Conservation (phyloP, 1,140 invertebrate genomes). For the Halictus rubicundus region DNA sequence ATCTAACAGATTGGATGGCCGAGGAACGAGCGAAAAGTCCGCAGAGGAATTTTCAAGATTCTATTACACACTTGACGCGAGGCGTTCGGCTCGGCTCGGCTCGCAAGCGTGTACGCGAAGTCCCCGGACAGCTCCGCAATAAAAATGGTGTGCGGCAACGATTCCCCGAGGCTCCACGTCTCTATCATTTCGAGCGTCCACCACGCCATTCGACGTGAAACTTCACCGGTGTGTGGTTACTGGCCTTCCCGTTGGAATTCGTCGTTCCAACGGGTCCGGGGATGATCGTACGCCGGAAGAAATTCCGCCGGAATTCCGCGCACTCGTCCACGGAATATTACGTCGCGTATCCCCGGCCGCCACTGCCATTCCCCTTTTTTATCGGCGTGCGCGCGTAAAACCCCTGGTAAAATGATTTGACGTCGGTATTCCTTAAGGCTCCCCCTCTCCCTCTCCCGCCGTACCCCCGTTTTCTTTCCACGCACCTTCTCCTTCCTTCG, state of each 20-base stretch:
- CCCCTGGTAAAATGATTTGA: conserved; percentile 27
- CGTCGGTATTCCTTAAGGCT: background rate
- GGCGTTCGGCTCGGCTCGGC: background rate
- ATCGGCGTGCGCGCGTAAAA: conserved; percentile 18
- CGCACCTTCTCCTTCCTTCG: background rate
- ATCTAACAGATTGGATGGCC: background rate
- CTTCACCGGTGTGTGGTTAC: background rate
- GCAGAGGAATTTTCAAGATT: conserved; percentile 11
- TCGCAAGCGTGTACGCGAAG: background rate
- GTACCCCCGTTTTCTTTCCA: background rate
- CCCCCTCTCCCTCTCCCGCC: background rate
- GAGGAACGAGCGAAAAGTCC: background rate
- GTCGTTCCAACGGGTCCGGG: background rate
- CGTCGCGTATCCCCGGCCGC: background rate
- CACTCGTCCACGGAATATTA: conserved; percentile 32
- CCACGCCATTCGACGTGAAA: background rate
- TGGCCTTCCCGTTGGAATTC: conserved; percentile 7
- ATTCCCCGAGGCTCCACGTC: conserved; percentile 27
- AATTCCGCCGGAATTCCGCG: conserved; percentile 38
- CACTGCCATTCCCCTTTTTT: conserved; percentile 21
- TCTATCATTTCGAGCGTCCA: conserved; percentile 28
- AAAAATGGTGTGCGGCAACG: conserved; percentile 22
- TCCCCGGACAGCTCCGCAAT: background rate
- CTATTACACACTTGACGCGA: conserved; percentile 9
- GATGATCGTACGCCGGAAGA: conserved; percentile 13